These are phyloP conservation scores for Nebria ingens DNA, from an alignment of 1,140 invertebrate species.

Conservation along the genomic window DNA sequence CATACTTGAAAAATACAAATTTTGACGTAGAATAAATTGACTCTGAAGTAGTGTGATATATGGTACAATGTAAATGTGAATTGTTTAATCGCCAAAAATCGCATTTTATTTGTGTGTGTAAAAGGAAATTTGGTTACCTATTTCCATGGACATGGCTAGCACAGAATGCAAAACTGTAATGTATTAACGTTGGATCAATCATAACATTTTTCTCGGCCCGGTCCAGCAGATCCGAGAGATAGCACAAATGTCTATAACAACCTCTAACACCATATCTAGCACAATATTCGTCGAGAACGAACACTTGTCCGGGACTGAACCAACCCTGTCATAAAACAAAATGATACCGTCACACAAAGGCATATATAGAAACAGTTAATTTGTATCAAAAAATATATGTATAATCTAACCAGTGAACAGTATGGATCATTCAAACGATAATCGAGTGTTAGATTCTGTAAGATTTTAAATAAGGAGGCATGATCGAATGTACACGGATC, in stretches of 20 bases:
- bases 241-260: conserved; percentile 92
- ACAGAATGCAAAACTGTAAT: conserved; percentile 98
- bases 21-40: no score
- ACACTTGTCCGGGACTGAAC: conserved; percentile 98
- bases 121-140: conserved; percentile 66
- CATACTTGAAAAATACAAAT: no score
- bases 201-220: conserved; percentile 89
- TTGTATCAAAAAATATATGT: no score
- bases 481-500: conserved; percentile 97
- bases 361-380: no score
- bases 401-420: conserved; percentile 85
- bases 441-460: conserved; percentile 89
- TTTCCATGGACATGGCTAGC: conserved; percentile 97
- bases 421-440: conserved; percentile 95
- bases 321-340: conserved; percentile 65
- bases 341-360: neutral
- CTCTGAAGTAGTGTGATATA: no score
- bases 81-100: no score
- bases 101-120: neutral
- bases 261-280: conserved; percentile 94
- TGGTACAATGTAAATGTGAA: no score
- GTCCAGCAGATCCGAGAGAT: conserved; percentile 91
- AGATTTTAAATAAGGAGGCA: conserved; percentile 77
- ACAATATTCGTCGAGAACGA: conserved; percentile 97
- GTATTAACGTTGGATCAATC: conserved; percentile 96